These are phyloP conservation scores for Rhagoletis zephyria DNA, from an alignment of 1,140 invertebrate species.

Conservation along the genomic window DNA sequence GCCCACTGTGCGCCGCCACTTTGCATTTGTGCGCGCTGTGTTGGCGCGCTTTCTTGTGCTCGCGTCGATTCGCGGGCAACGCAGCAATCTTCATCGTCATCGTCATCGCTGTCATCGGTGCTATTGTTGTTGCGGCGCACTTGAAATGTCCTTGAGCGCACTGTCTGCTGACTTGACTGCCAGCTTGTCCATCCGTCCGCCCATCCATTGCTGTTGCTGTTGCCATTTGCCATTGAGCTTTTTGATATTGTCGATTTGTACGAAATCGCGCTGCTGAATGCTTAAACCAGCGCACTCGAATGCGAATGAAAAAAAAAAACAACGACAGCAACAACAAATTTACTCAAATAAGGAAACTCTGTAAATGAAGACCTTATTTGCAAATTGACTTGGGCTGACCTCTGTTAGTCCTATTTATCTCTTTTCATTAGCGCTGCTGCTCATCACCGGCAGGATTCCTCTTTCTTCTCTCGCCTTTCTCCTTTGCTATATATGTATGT, in stretches of 20 bases:
- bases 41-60: background rate
- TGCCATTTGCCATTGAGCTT: constrained; percentile 46
- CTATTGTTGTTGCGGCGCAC: constrained; percentile 22
- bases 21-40: constrained; percentile 40
- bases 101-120: background rate
- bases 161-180: background rate
- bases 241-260: constrained; percentile 20
- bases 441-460: background rate
- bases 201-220: background rate
- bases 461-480: background rate
- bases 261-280: background rate
- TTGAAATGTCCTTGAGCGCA: constrained; percentile 34
- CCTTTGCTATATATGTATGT: background rate
- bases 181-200: background rate
- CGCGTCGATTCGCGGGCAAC: background rate
- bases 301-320: background rate
- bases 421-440: background rate
- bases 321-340: background rate
- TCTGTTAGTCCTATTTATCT: constrained; percentile 6
- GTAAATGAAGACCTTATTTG: constrained; percentile 48
- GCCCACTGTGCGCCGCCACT: background rate
- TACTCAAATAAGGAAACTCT: background rate
- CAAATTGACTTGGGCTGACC: constrained; percentile 24
- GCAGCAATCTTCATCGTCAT: background rate
- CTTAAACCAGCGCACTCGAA: constrained; percentile 10